A percentile compares a stretch with the other conserved stretches of the same genome.
phyloP scores from a whole-genome alignment of 2,113 vertebrate genomes.

The Engraulis encrasicolus region DNA sequence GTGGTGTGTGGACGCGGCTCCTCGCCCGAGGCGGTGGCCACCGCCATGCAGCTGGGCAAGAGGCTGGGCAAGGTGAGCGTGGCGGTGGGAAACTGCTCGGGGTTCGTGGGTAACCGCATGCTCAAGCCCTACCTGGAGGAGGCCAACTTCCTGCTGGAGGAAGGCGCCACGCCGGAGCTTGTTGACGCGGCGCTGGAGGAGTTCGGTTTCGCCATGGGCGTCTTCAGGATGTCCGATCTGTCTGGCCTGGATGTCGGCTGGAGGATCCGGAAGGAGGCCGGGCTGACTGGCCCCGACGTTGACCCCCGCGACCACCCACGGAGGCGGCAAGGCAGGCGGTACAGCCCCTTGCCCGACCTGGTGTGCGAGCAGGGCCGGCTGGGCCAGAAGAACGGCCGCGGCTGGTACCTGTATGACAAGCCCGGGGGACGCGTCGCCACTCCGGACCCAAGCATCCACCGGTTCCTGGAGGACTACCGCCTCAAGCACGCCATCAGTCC shows the following conservation, averaged over 20 bases:
- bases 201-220: conserved; percentile 89
- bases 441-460: conserved; percentile 82
- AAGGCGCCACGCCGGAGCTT: conserved; percentile 84
- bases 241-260: conserved; percentile 89
- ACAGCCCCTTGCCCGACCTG: conserved; percentile 86
- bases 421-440: conserved; percentile 72
- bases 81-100: conserved; percentile 87
- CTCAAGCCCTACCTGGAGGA: conserved; percentile 76
- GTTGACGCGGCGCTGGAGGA: conserved; percentile 84
- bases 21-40: conserved; percentile 81
- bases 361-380: conserved; percentile 85
- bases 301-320: conserved; percentile 65
- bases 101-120: conserved; percentile 93
- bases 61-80: conserved; percentile 84
- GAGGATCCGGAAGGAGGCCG: conserved; percentile 78
- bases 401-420: conserved; percentile 90
- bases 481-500: conserved; percentile 70
- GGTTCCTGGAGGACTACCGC: conserved; percentile 81
- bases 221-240: conserved; percentile 85
- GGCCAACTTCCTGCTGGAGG: conserved; percentile 85
- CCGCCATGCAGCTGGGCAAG: conserved; percentile 83
- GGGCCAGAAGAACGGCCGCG: conserved; percentile 86
- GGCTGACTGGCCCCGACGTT: conserved; percentile 65
- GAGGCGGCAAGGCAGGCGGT: conserved; percentile 72
- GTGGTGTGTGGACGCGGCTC: conserved; percentile 81